Conservation (phyloP, 2,888 invertebrate species). For the Drosophila histrio region DNA sequence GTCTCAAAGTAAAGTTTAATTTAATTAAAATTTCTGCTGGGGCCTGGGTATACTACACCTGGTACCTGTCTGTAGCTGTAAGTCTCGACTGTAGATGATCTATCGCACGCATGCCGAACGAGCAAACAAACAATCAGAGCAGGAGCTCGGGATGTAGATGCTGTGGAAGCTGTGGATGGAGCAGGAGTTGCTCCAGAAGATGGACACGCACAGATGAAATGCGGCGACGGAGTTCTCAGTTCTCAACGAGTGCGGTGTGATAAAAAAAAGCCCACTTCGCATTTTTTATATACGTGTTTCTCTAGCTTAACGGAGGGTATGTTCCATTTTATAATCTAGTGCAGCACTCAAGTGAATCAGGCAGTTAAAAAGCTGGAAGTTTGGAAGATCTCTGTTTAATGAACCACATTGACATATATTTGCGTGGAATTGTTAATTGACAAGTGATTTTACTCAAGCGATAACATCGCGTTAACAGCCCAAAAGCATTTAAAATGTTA, state of each 20-base stretch:
- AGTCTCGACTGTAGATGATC: slow-evolving; percentile 61
- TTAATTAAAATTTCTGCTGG: slow-evolving; percentile 76
- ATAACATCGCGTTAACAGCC: slow-evolving; percentile 11
- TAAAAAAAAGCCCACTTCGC: slow-evolving; percentile 58
- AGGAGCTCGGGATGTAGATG: slow-evolving; percentile 14
- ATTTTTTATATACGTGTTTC: slow-evolving; percentile 9
- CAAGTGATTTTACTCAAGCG: background rate
- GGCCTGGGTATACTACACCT: background rate
- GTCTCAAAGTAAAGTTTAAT: slow-evolving; percentile 77
- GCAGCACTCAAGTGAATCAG: background rate
- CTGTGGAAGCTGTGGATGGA: slow-evolving; percentile 14
- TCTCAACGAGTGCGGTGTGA: slow-evolving; percentile 46
- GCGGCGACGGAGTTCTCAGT: slow-evolving; percentile 15
- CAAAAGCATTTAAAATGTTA: background rate
- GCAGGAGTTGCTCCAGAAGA: slow-evolving; percentile 25
- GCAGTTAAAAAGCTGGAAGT: background rate
- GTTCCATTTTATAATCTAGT: slow-evolving; percentile 18
- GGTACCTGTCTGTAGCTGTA: slow-evolving; percentile 2
- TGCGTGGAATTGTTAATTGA: background rate
- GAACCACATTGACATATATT: background rate
- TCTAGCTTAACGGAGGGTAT: slow-evolving; percentile 3
- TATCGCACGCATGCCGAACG: slow-evolving; percentile 69
- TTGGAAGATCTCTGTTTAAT: background rate
- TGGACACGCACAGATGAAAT: slow-evolving; percentile 53
- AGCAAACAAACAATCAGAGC: slow-evolving; percentile 75